Conservation (phyloP, 2,113 vertebrate species). For the Benitochromis conjunctus region DNA sequence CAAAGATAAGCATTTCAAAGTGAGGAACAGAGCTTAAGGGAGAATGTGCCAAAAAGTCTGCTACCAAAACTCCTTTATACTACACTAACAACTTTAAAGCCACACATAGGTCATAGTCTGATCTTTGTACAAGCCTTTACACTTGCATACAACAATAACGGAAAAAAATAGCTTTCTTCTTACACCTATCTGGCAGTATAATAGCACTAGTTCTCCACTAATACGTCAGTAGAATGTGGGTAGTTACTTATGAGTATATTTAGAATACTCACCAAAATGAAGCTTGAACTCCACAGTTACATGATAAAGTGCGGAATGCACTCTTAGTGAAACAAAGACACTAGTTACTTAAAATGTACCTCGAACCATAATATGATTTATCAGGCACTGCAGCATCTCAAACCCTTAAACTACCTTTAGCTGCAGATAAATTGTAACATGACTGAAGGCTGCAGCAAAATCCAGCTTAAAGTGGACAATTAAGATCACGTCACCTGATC, state of each 20-base stretch:
- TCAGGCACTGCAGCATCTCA: neutral
- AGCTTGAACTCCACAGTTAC: neutral
- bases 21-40: neutral
- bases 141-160: neutral
- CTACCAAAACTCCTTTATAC: neutral
- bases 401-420: neutral
- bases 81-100: neutral
- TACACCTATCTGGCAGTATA: neutral
- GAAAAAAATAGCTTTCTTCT: neutral
- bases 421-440: neutral
- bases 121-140: neutral
- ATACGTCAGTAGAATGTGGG: neutral
- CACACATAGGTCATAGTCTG: neutral
- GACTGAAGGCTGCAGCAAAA: neutral
- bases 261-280: too few relatives aligned
- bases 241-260: neutral
- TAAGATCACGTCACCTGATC: neutral
- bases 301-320: neutral
- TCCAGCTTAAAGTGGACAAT: neutral
- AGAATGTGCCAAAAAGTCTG: neutral
- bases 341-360: neutral
- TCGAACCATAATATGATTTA: neutral
- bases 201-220: neutral
- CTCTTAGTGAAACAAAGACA: neutral
- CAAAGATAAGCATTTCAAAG: neutral